Evolutionary conservation across 2,888 invertebrate genomes (phyloP).

Genomic region (Hydrotaea cyrtoneurina): DNA sequence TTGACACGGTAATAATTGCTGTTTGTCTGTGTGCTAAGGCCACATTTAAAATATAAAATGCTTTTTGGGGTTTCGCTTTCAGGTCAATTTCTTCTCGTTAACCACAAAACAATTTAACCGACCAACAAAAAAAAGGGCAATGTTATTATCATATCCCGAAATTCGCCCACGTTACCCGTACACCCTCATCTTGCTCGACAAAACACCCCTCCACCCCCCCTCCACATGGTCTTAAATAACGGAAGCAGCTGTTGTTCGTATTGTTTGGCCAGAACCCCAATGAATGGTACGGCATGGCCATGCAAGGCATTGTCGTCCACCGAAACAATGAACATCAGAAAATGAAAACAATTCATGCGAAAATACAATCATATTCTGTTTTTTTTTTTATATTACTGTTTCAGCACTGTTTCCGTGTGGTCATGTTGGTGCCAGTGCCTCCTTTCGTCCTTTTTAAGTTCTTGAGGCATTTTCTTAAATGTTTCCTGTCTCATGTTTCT

Average conservation of each 20-base stretch:
- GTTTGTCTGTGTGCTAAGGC: not conserved
- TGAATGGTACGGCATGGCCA: slow-evolving; percentile 27
- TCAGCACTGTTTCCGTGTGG: slow-evolving; percentile 42
- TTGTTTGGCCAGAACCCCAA: slow-evolving; percentile 42
- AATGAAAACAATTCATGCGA: slow-evolving; percentile 78
- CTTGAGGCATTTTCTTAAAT: slow-evolving; percentile 59
- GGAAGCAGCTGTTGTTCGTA: slow-evolving; percentile 57
- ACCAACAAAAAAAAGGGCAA: slow-evolving; percentile 36
- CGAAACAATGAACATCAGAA: slow-evolving; percentile 49
- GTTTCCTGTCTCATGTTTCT: slow-evolving; percentile 59
- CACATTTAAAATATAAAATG: slow-evolving; percentile 17
- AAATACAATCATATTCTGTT: slow-evolving; percentile 79
- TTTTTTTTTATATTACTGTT: slow-evolving; percentile 76
- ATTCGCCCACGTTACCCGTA: not conserved
- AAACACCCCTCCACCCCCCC: not conserved
- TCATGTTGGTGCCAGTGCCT: slow-evolving; percentile 38
- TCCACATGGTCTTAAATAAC: slow-evolving; percentile 39
- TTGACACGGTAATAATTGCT: slow-evolving; percentile 24
- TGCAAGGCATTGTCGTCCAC: slow-evolving; percentile 26
- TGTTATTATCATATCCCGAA: slow-evolving; percentile 22
- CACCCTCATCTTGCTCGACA: too few species aligned
- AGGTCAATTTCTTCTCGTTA: slow-evolving; percentile 36
- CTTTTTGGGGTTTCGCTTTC: slow-evolving; percentile 20
- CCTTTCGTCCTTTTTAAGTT: slow-evolving; percentile 10
- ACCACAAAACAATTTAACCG: slow-evolving; percentile 38